A percentile compares a stretch with the other conserved stretches of the same genome.
phyloP scores from a whole-genome alignment of 2,888 invertebrate genomes.

The Polydrusus tereticollis region DNA sequence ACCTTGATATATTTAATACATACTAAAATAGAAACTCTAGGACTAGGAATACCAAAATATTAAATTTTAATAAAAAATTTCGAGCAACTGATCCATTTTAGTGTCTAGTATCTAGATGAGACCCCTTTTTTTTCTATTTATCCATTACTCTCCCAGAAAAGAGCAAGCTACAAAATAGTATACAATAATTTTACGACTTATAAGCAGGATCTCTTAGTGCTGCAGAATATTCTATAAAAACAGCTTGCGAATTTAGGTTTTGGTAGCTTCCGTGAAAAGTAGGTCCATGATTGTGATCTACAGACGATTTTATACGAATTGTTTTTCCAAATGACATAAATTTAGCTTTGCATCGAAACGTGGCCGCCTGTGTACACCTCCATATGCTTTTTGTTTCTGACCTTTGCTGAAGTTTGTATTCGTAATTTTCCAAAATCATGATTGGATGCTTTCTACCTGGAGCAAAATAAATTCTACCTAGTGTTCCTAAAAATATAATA shows the following conservation, averaged over 20 bases:
- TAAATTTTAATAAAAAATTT: no score
- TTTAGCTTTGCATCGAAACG: constrained; percentile 52
- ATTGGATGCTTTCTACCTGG: constrained; percentile 54
- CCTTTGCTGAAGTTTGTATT: constrained; percentile 49
- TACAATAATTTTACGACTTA: not conserved
- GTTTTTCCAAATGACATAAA: constrained; percentile 53
- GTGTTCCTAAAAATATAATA: constrained; percentile 32
- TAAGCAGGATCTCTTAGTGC: constrained; percentile 6
- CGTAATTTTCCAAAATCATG: constrained; percentile 50
- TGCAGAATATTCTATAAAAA: constrained; percentile 24
- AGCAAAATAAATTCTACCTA: constrained; percentile 51
- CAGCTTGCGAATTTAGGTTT: constrained; percentile 20
- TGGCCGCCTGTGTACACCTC: constrained; percentile 53
- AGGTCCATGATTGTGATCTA: constrained; percentile 52
- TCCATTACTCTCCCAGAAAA: no score
- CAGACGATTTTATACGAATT: constrained; percentile 46
- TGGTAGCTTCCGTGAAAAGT: constrained; percentile 17
- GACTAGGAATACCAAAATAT: no score
- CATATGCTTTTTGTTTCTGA: constrained; percentile 51
- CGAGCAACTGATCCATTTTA: no score
- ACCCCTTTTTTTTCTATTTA: no score
- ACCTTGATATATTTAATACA: no score
- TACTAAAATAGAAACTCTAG: no score
- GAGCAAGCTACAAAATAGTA: no score
- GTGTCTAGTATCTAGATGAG: no score